Conservation (phyloP, 2,888 invertebrate genomes). For the Drosophila peninsularis region DNA sequence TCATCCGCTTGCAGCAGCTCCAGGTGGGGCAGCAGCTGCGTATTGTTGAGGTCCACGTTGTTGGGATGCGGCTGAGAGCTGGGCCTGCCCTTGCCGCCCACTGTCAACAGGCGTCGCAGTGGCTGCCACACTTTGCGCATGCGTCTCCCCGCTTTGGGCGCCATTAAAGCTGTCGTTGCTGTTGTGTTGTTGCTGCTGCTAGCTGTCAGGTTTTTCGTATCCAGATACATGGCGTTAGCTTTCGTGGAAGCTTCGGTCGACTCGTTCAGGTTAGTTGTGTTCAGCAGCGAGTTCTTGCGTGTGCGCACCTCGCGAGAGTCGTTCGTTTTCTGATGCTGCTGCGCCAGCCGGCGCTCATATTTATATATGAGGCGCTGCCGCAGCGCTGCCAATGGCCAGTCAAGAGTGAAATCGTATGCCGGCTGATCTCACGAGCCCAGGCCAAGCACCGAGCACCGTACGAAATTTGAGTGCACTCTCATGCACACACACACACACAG, state of each 20-base stretch:
- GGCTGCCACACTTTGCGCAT: constrained; percentile 82
- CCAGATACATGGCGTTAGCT: constrained; percentile 78
- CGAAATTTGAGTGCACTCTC: constrained; percentile 81
- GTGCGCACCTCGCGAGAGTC: constrained; percentile 81
- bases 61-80: constrained; percentile 62
- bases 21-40: constrained; percentile 45
- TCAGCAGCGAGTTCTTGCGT: constrained; percentile 66
- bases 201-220: constrained; percentile 82
- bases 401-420: constrained; percentile 80
- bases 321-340: constrained; percentile 84
- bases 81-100: constrained; percentile 66
- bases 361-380: constrained; percentile 80
- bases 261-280: constrained; percentile 36
- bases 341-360: constrained; percentile 81
- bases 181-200: constrained; percentile 25
- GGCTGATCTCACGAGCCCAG: constrained; percentile 74
- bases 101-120: constrained; percentile 74
- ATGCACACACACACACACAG: constrained; percentile 40
- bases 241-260: constrained; percentile 23
- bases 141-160: constrained; percentile 58
- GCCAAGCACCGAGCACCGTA: constrained; percentile 72
- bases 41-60: constrained; percentile 73
- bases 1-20: constrained; percentile 20
- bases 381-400: constrained; percentile 75
- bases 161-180: constrained; percentile 26